Evolutionary conservation across 2,888 invertebrate genomes (phyloP), one percentile per base, ranked within the genome.

Genomic region (Drosophila merina): DNA sequence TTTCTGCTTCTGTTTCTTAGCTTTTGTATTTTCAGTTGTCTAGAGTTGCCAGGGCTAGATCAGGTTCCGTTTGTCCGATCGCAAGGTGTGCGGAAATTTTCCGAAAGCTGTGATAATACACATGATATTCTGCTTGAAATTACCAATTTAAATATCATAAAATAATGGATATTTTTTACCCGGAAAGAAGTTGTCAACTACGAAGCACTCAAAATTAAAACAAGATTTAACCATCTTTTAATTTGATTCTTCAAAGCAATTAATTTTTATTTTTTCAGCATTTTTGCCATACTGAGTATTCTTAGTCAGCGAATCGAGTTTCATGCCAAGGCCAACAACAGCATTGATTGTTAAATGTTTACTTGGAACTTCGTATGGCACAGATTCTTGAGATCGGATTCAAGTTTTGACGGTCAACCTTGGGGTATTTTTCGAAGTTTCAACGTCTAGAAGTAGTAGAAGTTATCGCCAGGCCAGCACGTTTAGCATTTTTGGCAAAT

Each of bases 301-400:
- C 57, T 25, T 45, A 26, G 8, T 33, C 44, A 66, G 38, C 38
- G 44, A 60, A 47, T 70, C 70, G 57, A 54, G 60, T 72, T 70
- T 20, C 67, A 52, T 63, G 67, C 57, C 85, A 86, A 81, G 80
- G 80, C 45, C 63, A 75, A 45, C 60, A 20, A 20, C 20, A 71
- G 45, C 74, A 45, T 26, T 25, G 31, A 28, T 55, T 55, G 44
- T 25, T 20, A 42, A 8, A 20, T 20, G 44, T 44, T 20, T 20
- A 44, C 25, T 5, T 10, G 45, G 12, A 25, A 26, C 40, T 42
- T 42, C 7, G 7, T 42, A n/a, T n/a, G 36, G n/a, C 36, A 36
- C 77, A 72, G 70, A 81, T 79, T 81, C 80, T 81, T 83, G 77
- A 77, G 71, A 72, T 64, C 67, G 54, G 52, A 45, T 52, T 52